These are phyloP conservation scores for Philypnodon macrostomus DNA, from an alignment of 2,797 vertebrate genomes.

Conservation along the genomic window DNA sequence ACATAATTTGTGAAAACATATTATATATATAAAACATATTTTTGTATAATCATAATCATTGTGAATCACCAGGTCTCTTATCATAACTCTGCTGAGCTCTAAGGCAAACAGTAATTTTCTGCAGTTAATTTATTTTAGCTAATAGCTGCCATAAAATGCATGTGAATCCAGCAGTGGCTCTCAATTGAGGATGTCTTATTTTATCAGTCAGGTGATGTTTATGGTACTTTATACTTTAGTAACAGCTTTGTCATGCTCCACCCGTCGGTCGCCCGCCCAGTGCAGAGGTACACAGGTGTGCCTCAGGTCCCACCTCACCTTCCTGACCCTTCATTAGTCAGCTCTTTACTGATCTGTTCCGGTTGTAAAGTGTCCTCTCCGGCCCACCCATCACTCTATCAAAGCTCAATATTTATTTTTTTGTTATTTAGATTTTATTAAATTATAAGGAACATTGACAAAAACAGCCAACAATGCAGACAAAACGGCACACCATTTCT, in stretches of 20 bases:
- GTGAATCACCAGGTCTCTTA: constrained; percentile 5
- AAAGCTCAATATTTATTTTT: no score
- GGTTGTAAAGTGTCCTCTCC: constrained; percentile 61
- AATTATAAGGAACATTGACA: no score
- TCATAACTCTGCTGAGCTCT: constrained; percentile 8
- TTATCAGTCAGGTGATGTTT: constrained; percentile 55
- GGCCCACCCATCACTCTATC: no score
- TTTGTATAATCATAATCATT: no score
- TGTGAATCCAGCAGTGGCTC: constrained; percentile 34
- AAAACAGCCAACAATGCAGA: no score
- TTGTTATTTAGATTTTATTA: no score
- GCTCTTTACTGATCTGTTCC: constrained; percentile 59
- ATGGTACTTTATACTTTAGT: constrained; percentile 34
- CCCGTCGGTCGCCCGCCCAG: constrained; percentile 22
- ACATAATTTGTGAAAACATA: no score
- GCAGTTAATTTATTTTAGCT: constrained; percentile 26
- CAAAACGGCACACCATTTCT: no score
- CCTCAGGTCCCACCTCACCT: constrained; percentile 41
- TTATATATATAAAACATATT: no score
- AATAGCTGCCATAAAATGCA: constrained; percentile 24
- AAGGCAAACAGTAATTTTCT: constrained; percentile 11
- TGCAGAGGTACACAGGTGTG: constrained; percentile 60
- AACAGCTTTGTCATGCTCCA: constrained; percentile 22
- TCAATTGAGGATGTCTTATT: constrained; percentile 29
- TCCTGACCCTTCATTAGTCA: constrained; percentile 49